Conservation (phyloP, 2,113 vertebrate species). For the Pavo muticus region DNA sequence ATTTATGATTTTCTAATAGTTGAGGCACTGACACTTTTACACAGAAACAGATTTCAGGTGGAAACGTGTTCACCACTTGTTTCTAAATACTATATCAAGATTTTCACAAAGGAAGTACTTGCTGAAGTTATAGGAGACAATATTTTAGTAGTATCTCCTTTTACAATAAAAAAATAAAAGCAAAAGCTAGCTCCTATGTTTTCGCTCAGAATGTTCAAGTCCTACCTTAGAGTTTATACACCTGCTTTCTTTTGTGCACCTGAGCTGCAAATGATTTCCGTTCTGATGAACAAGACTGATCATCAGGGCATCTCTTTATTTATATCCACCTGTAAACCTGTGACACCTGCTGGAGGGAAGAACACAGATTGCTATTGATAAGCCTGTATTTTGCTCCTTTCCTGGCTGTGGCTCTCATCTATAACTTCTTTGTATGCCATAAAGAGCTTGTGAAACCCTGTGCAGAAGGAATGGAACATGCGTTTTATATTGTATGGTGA, state of each 20-base stretch:
- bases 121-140: background rate
- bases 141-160: background rate
- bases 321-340: background rate
- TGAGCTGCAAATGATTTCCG: background rate
- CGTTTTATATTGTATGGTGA: slow-evolving; percentile 47
- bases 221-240: background rate
- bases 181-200: background rate
- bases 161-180: background rate
- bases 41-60: background rate
- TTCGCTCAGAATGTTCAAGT: background rate
- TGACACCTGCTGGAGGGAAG: background rate
- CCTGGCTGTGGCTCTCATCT: background rate
- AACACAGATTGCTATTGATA: background rate
- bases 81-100: background rate
- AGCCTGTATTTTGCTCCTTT: background rate
- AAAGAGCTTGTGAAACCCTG: background rate
- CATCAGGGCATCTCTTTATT: background rate
- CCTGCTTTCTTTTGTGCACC: background rate
- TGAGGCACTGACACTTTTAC: background rate
- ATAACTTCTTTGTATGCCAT: background rate
- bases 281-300: background rate
- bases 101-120: background rate
- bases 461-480: slow-evolving; percentile 13
- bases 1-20: slow-evolving; percentile 28
- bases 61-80: background rate